Base-by-base conservation (phyloP, 2,113 vertebrate genomes). In the Ptilonorhynchus violaceus region DNA sequence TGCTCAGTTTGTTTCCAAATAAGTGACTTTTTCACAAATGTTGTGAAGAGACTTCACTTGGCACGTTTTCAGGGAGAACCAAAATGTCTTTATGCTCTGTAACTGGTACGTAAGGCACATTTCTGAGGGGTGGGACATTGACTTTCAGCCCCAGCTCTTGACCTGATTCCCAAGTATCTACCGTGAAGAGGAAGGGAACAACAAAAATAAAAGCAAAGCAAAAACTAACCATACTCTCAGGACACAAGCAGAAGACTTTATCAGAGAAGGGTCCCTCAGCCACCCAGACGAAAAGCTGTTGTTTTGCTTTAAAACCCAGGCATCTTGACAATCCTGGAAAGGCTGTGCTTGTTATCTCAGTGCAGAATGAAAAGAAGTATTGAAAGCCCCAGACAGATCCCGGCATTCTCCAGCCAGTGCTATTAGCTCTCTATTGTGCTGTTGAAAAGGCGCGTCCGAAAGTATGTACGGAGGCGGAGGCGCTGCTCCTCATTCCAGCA, bases 401-500 rank as follows among this genome's bases (percentile, higher is more conserved):
- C 6, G 17, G 14, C 23, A 46, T 64, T 25, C 20, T 64, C 6
- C 13, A 88, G 41, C 35, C 78, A 90, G 19, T 1, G 2, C n/a
- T n/a, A 22, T 53, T 68, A 28, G 37, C 23, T 72, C 24, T 74
- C 56, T n/a, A 6, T n/a, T 60, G 10, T 31, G 5, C 18, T 50
- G 15, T 11, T 53, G 44, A 67, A 62, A 55, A 47, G 68, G 5
- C 3, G 1, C 0, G 0, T n/a, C 18, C 44, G 41, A 74, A 76
- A 76, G 33, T 19, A 73, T 0, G 10, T 17, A 11, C 0, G 2
- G 42, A 67, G n/a, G 37, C 0, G 2, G 42, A 67, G n/a, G 37
- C 0, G 0, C 20, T 58, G 21, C 13, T 69, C 8, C 64, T 39
- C 5, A 0, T 90, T 92, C 55, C 55, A 77, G 7, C 15, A 39